Conservation (phyloP, 2,113 vertebrate species). For the Chloropsis cyanopogon region DNA sequence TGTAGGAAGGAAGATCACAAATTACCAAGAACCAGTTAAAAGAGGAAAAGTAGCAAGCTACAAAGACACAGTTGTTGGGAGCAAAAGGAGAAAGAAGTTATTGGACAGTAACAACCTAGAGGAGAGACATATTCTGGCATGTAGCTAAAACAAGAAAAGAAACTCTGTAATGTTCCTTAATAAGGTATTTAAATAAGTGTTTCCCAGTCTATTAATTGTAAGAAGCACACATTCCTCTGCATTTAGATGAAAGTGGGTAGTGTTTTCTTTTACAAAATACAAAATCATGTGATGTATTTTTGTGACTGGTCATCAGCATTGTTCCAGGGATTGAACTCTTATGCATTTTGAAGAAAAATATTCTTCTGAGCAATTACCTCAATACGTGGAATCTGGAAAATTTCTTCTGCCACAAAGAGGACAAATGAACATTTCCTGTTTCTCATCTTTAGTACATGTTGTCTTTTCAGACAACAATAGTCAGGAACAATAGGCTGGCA, state of each 20-base stretch:
- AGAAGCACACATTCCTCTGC: background rate
- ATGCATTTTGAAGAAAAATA: slow-evolving; percentile 21
- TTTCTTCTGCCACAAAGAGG: slow-evolving; percentile 66
- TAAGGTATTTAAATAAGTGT: background rate
- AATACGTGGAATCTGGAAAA: slow-evolving; percentile 74
- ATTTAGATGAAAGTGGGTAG: background rate
- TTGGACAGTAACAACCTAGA: background rate
- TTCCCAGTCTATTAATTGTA: background rate
- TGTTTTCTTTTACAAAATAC: background rate
- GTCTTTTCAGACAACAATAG: slow-evolving; percentile 79
- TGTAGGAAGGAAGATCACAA: background rate
- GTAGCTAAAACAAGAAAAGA: background rate
- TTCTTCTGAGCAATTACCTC: slow-evolving; percentile 66
- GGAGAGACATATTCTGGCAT: background rate
- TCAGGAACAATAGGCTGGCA: slow-evolving; percentile 77
- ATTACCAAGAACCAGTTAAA: background rate
- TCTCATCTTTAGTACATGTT: slow-evolving; percentile 79
- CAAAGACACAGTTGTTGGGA: background rate
- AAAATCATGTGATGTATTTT: background rate
- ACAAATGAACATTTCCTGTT: slow-evolving; percentile 77
- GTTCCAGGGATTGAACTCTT: slow-evolving; percentile 5
- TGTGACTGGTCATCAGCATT: background rate
- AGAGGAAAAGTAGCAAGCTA: background rate
- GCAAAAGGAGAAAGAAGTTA: background rate
- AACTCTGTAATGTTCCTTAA: background rate